Evolutionary conservation across 2,888 invertebrate species (phyloP).

Genomic region (Metalampra italica): DNA sequence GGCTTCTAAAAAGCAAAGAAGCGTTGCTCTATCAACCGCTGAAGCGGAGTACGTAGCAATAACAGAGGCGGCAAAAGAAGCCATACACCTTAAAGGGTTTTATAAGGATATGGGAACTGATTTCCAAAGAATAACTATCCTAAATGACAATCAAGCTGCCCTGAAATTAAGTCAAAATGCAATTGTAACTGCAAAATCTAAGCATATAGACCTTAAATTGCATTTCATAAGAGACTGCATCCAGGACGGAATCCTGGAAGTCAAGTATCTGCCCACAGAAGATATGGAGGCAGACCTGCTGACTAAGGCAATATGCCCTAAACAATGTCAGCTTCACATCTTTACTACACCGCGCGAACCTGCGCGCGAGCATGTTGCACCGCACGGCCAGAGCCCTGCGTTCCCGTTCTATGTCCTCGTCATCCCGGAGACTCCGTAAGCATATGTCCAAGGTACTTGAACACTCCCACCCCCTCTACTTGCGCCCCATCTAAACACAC

Average conservation of each 20-base stretch:
- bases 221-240: conserved; percentile 13
- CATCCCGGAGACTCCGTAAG: no score
- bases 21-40: conserved; percentile 9
- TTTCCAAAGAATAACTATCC: conserved; percentile 2
- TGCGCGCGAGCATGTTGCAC: no score
- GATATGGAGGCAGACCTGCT: conserved; percentile 6
- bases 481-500: no score
- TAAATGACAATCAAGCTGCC: conserved; percentile 14
- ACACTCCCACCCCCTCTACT: no score
- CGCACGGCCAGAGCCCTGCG: no score
- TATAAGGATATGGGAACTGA: conserved; percentile 6
- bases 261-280: conserved; percentile 8
- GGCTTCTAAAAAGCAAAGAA: no score
- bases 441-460: no score
- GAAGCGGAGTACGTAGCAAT: conserved; percentile 11
- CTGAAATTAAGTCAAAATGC: conserved; percentile 10
- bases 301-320: no score
- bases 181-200: conserved; percentile 1
- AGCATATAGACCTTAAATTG: conserved; percentile 9
- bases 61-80: no score
- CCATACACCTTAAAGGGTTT: conserved; percentile 12
- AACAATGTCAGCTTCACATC: no score
- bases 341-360: no score
- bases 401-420: no score
- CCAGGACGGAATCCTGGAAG: background rate